Evolutionary conservation across 2,797 vertebrate genomes (phyloP), one percentile per base, ranked within the genome.

Genomic region (Zenarchopterus dispar): DNA sequence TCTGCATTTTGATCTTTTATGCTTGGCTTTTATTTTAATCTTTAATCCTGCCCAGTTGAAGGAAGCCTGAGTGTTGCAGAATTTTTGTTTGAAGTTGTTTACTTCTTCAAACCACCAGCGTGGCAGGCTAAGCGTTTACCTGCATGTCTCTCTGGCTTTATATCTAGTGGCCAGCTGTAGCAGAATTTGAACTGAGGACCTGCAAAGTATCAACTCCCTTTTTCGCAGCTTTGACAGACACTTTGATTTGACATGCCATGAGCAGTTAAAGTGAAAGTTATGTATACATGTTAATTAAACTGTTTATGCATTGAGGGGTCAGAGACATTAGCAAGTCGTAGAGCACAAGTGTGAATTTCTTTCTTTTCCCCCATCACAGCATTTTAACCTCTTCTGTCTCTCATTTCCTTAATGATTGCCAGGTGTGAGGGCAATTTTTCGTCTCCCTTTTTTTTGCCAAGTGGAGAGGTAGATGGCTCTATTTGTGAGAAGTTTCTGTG

Each of bases 251-350:
- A 91, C 93, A 91, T 94, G 89, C 91, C 89, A 91, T 89, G 93
- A 93, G 93, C 95, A 88, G 88, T 93, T 93, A 89, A 94, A 92
- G 90, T 92, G 91, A 90, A 93, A 92, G 86, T 92, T 94, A 94
- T 94, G 92, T 93, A 94, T 92, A 93, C 91, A 93, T 91, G 92
- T 93, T 96, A 96, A 97, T 96, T 95, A 95, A 97, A 96, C 93
- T 94, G 92, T 91, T 94, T 94, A 94, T 91, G 89, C 89, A 87
- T 88, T 84, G 89, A 94, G 92, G 89, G 94, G 94, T 96, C 96
- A 95, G 94, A 97, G 94, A 95, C 94, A 95, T 96, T 96, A 96
- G 80, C 90, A 93, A 94, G 93, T 95, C 94, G 90, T 86, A 90
- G 90, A 85, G 93, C 94, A 94, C 88, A 92, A 94, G 93, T 85